Evolutionary conservation across 2,888 invertebrate species (phyloP), one percentile per base, ranked within the genome.

Genomic region (Melinopterus prodromus): DNA sequence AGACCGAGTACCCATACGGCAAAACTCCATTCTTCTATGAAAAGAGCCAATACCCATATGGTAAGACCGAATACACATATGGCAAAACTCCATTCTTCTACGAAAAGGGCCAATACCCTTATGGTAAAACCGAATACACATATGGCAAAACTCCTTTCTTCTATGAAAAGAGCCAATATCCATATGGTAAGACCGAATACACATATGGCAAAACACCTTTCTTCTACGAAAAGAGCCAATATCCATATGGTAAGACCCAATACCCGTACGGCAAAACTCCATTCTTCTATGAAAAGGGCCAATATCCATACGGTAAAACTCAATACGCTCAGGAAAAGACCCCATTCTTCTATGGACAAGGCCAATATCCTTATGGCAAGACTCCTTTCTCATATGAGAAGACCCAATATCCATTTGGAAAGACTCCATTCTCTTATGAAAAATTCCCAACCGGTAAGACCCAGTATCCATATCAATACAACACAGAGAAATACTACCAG

Each of bases 401-500:
- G 12, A 12, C 9, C 7, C 53, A 53, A 53, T 53, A 53, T 53
- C 53, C 53, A 53, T 53, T 9, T 53, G 53, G 53, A 1, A 53
- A 53, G 12, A 53, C 12, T 7, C 53, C 53, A 12, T 53, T 53
- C 53, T 53, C 53, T 6, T 53, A 53, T 53, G 53, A 53, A 53
- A 53, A 53, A 53, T 53, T 53, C 53, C 53, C 53, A 53, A 53
- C 53, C 12, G 53, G 53, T 53, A 53, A 53, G 12, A 53, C 9
- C 53, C 53, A 53, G 53, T 12, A 53, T 12, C 7, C 53, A 12
- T 53, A 53, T 4, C 2, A 7, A 53, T 12, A 9, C 53, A 53
- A 53, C 53, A 53, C 84, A 92, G 93, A 53, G 26, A 37, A 74
- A 35, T 35, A 6, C 36, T 35, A 35, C 36, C 35, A 72, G 74